phyloP scores from a whole-genome alignment of 2,113 vertebrate genomes.

The Phoxinus phoxinus region DNA sequence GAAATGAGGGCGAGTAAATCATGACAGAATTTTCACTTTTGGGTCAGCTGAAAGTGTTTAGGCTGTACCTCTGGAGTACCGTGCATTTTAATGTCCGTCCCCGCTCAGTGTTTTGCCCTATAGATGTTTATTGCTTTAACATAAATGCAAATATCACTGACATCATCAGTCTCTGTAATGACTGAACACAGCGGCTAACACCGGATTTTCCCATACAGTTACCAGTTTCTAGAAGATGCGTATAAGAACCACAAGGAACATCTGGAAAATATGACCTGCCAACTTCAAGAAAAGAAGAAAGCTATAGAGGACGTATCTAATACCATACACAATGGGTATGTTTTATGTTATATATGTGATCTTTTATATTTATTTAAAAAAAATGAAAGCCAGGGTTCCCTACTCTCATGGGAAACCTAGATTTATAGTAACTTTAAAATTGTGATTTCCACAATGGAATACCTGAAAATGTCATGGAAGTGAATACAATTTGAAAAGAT shows the following conservation, averaged over 20 bases:
- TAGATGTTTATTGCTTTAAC: neutral
- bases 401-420: neutral
- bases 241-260: slow-evolving; percentile 96
- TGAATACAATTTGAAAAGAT: neutral
- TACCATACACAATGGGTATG: slow-evolving; percentile 91
- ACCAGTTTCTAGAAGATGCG: slow-evolving; percentile 98
- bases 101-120: neutral
- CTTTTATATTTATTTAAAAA: neutral
- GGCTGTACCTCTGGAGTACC: neutral
- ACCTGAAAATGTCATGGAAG: neutral
- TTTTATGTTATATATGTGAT: neutral
- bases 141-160: neutral
- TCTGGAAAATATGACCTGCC: slow-evolving; percentile 92
- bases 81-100: neutral
- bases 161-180: neutral
- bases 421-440: neutral
- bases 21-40: neutral
- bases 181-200: neutral
- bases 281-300: slow-evolving; percentile 95
- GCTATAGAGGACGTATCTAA: slow-evolving; percentile 90
- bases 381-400: neutral
- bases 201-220: slow-evolving; percentile 75
- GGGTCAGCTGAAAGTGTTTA: neutral
- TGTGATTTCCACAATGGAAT: neutral
- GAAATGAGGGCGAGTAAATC: neutral